Base-by-base conservation (phyloP, 2,113 vertebrate genomes). In the Micromys minutus region DNA sequence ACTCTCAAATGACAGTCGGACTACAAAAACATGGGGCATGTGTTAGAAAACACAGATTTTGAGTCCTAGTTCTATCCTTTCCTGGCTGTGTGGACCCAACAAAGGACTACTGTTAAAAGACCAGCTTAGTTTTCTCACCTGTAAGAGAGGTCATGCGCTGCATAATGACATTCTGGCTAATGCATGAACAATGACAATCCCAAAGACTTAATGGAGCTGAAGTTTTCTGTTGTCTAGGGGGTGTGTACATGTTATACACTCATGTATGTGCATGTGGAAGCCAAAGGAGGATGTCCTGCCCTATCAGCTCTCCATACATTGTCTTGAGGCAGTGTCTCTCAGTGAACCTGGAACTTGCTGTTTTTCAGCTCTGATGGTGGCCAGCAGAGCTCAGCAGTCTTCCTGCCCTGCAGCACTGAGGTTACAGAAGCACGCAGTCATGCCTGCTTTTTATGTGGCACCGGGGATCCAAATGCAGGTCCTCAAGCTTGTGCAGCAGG, bases 91-190 rank as follows among this genome's bases (percentile, higher is more conserved):
- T 84, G 83, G 92, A 4, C 16, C 29, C 26, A 67, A 39, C 90
- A 26, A 96, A 96, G n/a, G 12, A 55, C 67, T 63, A 5, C 67
- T 55, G 55, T 63, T 96, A 74, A 76, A 96, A 92, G 89, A 16
- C 5, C 16, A 87, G 65, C 90, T 79, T 94, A 87, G 71, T 90
- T 79, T 95, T 96, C 74, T 79, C 52, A 79, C 24, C 42, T 71
- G 72, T 29, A 87, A 91, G 71, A 89, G 19, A 17, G 3, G 3
- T 61, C 80, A 61, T 26, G 36, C 29, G 79, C 36, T 57, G 19
- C 50, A 55, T 22, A 80, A 80, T n/a, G 31, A 55, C 50, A 24
- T 21, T 80, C 36, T 55, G 50, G 52, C 26, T n/a, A 77, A 11
- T 21, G 36, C 61, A 87, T 67, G 59, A 13, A 67, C n/a, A 93